These are phyloP conservation scores for Leptocoma aspasia DNA, from an alignment of 2,113 vertebrate species.

Conservation along the genomic window DNA sequence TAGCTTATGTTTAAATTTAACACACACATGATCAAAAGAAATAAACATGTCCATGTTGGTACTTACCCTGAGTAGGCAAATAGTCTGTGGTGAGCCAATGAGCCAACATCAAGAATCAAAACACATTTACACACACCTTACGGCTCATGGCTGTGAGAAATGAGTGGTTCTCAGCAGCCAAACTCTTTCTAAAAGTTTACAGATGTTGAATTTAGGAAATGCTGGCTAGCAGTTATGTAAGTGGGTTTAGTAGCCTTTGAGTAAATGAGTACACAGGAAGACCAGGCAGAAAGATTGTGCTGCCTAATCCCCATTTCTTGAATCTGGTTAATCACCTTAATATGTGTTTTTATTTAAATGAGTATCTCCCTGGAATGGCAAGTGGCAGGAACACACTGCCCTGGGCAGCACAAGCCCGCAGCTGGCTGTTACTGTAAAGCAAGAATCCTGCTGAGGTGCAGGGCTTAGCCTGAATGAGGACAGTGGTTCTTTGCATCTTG, in stretches of 20 bases:
- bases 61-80: not conserved
- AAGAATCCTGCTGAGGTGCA: not conserved
- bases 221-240: not conserved
- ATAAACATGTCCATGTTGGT: not conserved
- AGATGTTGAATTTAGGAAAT: not conserved
- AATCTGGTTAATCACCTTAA: not conserved
- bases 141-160: not conserved
- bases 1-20: not conserved
- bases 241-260: not conserved
- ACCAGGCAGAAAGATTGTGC: not conserved
- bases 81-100: not conserved
- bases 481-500: not conserved
- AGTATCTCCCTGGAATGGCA: not conserved
- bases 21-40: not conserved
- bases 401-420: not conserved
- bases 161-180: not conserved
- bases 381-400: not conserved
- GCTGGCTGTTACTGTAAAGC: not conserved
- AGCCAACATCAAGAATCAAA: not conserved
- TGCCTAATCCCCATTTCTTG: not conserved
- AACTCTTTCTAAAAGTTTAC: not conserved
- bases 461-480: not conserved
- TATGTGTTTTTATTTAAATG: fast-evolving
- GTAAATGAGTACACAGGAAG: not conserved
- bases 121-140: not conserved